Evolutionary conservation across 2,888 invertebrate genomes (phyloP).

Genomic region (Stictocephala bisonia): DNA sequence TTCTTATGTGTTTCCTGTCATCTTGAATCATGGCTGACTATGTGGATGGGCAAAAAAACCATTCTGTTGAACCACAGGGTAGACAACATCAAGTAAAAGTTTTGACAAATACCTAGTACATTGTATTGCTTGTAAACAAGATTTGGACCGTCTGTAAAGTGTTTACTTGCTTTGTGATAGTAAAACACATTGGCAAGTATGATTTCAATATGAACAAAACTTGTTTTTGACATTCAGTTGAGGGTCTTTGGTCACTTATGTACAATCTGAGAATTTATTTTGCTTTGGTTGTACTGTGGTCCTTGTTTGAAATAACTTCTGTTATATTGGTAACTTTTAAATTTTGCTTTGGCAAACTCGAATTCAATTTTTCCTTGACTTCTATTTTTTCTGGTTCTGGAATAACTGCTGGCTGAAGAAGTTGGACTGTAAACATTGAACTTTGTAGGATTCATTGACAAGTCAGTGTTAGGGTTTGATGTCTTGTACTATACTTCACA

Average conservation of each 20-base stretch:
- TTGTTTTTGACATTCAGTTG: not conserved
- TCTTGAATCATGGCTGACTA: conserved; percentile 20
- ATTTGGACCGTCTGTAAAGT: conserved; percentile 37
- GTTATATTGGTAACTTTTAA: no score
- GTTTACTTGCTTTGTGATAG: not conserved
- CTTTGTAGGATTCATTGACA: no score
- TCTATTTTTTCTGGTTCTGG: no score
- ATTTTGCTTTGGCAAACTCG: no score
- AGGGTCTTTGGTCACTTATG: conserved; percentile 9
- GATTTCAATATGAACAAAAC: conserved; percentile 31
- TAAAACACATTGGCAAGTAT: conserved; percentile 41
- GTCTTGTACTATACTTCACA: no score
- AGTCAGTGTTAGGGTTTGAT: no score
- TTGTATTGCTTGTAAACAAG: conserved; percentile 22
- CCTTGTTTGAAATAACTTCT: no score
- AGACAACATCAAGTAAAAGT: conserved; percentile 8
- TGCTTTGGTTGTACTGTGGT: no score
- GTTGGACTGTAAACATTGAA: no score
- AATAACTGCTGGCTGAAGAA: no score
- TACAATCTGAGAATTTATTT: conserved; percentile 21
- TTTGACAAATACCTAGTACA: conserved; percentile 17
- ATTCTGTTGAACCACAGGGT: conserved; percentile 26
- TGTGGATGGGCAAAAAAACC: conserved; percentile 13
- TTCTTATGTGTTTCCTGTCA: conserved; percentile 2
- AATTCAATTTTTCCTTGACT: no score